phyloP scores from a whole-genome alignment of 37 sponge, comb jelly and placozoan genomes.

The Sycon ciliatum region DNA sequence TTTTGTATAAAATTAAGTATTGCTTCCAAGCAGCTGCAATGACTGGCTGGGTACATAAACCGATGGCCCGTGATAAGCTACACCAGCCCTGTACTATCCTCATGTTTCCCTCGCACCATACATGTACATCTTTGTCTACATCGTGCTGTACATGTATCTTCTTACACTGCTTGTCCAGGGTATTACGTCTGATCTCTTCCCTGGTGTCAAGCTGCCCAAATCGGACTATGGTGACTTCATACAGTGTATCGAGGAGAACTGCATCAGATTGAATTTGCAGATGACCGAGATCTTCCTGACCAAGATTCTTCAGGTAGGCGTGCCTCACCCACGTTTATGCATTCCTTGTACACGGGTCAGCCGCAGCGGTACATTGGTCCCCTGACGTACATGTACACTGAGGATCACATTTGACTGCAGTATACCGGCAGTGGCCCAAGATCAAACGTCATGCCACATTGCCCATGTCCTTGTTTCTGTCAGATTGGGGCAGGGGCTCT shows the following conservation, averaged over 20 bases:
- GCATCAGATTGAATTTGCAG: conserved; percentile 79
- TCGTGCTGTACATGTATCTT: background rate
- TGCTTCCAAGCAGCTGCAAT: too few relatives aligned
- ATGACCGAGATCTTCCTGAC: conserved; percentile 68
- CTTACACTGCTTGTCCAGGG: conserved; percentile 33
- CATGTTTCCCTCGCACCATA: background rate
- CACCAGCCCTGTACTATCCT: too few relatives aligned
- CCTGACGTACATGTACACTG: too few relatives aligned
- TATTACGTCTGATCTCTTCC: conserved; percentile 94
- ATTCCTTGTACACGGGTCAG: background rate
- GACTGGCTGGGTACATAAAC: too few relatives aligned
- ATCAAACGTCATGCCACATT: too few relatives aligned
- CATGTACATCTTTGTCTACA: conserved; percentile 11
- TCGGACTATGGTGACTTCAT: conserved; percentile 81
- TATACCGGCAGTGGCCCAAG: too few relatives aligned
- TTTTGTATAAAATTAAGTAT: too few relatives aligned
- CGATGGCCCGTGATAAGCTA: too few relatives aligned
- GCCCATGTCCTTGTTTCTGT: too few relatives aligned
- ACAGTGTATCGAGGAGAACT: conserved; percentile 68
- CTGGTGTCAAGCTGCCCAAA: conserved; percentile 85
- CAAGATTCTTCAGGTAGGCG: conserved; percentile 54
- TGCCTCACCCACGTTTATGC: background rate
- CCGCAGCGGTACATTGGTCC: too few relatives aligned
- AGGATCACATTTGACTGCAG: too few relatives aligned
- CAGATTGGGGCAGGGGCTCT: too few relatives aligned